These are phyloP conservation scores for Esox niger DNA, from an alignment of 2,113 vertebrate genomes.

Conservation along the genomic window DNA sequence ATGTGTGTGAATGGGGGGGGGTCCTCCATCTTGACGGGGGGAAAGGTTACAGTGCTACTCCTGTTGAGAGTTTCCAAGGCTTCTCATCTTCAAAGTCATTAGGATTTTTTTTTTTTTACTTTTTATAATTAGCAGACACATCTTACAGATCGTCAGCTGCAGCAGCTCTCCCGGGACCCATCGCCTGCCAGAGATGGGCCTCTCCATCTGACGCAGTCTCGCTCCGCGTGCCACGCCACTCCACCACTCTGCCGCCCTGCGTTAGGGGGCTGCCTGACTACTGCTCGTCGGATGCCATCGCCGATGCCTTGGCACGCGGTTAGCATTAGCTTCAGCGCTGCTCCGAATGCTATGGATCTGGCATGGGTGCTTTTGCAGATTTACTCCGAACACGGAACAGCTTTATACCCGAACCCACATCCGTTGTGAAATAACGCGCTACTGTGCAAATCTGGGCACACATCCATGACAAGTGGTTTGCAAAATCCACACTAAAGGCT, in stretches of 20 bases:
- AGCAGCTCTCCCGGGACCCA: slow-evolving; percentile 29
- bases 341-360: slow-evolving; percentile 9
- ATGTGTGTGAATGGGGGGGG: too few species aligned
- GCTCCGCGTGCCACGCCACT: slow-evolving; percentile 39
- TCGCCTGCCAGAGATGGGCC: slow-evolving; percentile 39
- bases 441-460: not conserved
- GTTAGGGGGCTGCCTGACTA: slow-evolving; percentile 17
- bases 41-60: slow-evolving; percentile 23
- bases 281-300: slow-evolving; percentile 18
- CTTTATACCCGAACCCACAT: too few species aligned
- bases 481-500: slow-evolving; percentile 8
- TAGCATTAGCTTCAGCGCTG: slow-evolving; percentile 4
- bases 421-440: not conserved
- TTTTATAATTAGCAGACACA: slow-evolving; percentile 58
- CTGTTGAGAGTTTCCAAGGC: slow-evolving; percentile 18
- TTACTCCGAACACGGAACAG: too few species aligned
- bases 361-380: slow-evolving; percentile 2
- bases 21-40: slow-evolving; percentile 18
- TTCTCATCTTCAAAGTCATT: slow-evolving; percentile 32
- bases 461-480: not conserved
- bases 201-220: slow-evolving; percentile 56
- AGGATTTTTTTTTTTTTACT: slow-evolving; percentile 29
- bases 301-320: slow-evolving; percentile 34
- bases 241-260: slow-evolving; percentile 12
- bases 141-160: slow-evolving; percentile 54